Evolutionary conservation across 1,140 invertebrate genomes (phyloP).

Genomic region (Trinorchestia longiramus): DNA sequence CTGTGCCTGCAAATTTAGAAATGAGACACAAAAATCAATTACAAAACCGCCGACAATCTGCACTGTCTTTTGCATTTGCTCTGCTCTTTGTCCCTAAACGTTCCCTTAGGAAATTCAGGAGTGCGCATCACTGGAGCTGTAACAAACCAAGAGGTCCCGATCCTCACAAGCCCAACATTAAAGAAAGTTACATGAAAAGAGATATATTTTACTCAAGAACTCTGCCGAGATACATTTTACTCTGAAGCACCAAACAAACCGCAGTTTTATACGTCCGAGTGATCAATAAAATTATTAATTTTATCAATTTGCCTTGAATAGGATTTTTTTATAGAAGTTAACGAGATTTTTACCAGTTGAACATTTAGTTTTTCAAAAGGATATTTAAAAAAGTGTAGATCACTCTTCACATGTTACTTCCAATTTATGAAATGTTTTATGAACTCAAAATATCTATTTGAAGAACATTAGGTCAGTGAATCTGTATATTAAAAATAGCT

Average conservation of each 20-base stretch:
- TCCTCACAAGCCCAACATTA: not conserved
- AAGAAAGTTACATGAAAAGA: not conserved
- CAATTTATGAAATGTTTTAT: too few relatives aligned
- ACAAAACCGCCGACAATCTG: not conserved
- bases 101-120: constrained; percentile 1
- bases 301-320: too few relatives aligned
- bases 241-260: not conserved
- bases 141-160: not conserved
- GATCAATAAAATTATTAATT: too few relatives aligned
- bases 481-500: too few relatives aligned
- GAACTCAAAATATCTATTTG: too few relatives aligned
- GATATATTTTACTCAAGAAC: not conserved
- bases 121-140: not conserved
- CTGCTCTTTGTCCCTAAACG: not conserved
- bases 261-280: not conserved
- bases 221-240: not conserved
- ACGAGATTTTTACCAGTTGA: too few relatives aligned
- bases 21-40: not conserved
- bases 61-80: not conserved
- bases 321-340: too few relatives aligned
- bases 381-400: too few relatives aligned
- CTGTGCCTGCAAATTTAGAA: not conserved
- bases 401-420: too few relatives aligned
- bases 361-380: too few relatives aligned
- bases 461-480: too few relatives aligned